A percentile compares a stretch with the other conserved stretches of the same genome.
phyloP scores from a whole-genome alignment of 2,888 invertebrate genomes.

The Noctua pronuba region DNA sequence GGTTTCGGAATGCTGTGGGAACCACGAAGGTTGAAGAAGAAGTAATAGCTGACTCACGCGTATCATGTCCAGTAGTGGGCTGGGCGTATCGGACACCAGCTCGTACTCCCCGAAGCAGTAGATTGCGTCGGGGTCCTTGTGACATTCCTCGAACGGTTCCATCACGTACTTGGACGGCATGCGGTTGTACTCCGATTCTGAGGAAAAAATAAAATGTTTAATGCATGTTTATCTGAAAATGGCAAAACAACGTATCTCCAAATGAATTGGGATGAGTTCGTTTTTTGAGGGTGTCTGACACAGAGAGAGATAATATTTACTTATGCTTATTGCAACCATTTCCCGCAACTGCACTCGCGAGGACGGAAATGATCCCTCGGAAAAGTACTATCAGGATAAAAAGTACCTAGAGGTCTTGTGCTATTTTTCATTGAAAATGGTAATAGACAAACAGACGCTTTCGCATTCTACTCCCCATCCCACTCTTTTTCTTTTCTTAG shows the following conservation, averaged over 20 bases:
- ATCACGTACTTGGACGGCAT: conserved; percentile 67
- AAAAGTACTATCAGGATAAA: too few species aligned
- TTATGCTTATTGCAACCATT: not conserved
- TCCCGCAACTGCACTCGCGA: not conserved
- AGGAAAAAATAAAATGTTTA: not conserved
- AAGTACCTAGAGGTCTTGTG: too few species aligned
- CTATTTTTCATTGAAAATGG: too few species aligned
- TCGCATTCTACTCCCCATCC: too few species aligned
- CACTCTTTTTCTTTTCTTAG: too few species aligned
- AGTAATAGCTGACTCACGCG: conserved; percentile 51
- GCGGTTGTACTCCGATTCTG: conserved; percentile 17
- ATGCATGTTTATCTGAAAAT: not conserved
- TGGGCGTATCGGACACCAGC: conserved; percentile 64
- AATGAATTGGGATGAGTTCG: too few species aligned
- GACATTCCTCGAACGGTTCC: conserved; percentile 67
- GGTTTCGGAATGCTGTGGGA: not conserved
- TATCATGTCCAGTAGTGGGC: conserved; percentile 59
- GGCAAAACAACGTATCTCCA: too few species aligned
- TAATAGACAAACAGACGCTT: too few species aligned
- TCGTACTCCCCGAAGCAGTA: conserved; percentile 65
- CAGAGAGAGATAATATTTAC: too few species aligned
- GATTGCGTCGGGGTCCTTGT: conserved; percentile 47
- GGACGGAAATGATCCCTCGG: not conserved
- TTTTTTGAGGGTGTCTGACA: too few species aligned
- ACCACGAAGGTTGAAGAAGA: not conserved